Percentiles rank a stretch among this genome's conserved stretches.
These are phyloP conservation scores for Cephalotes varians DNA, from an alignment of 2,888 invertebrate genomes.

Conservation along the genomic window DNA sequence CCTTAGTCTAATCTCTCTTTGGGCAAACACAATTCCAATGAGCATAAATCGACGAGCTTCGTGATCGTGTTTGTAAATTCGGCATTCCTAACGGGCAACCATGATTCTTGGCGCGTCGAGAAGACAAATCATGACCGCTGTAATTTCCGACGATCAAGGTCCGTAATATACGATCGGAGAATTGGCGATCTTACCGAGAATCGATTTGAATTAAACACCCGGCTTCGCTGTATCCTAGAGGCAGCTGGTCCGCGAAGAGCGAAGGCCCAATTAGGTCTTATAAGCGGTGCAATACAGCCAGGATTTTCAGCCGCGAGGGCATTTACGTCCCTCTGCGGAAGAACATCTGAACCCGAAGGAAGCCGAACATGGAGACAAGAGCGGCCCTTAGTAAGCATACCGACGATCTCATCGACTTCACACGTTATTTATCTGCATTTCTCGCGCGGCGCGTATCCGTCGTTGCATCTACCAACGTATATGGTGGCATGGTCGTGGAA, in stretches of 20 bases:
- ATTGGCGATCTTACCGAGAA: conserved; percentile 70
- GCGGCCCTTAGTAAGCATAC: conserved; percentile 35
- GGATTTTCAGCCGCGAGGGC: conserved; percentile 7
- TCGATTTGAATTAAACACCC: conserved; percentile 73
- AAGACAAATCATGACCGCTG: conserved; percentile 75
- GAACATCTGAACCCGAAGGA: conserved; percentile 55
- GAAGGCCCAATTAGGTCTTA: conserved; percentile 73
- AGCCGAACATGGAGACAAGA: conserved; percentile 24
- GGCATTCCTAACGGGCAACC: conserved; percentile 33
- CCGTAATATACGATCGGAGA: conserved; percentile 65
- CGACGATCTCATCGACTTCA: conserved; percentile 65
- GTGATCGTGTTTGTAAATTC: conserved; percentile 41
- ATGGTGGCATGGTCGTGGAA: conserved; percentile 65
- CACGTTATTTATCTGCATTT: conserved; percentile 78
- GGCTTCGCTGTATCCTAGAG: conserved; percentile 49
- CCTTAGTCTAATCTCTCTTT: background rate
- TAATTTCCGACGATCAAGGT: conserved; percentile 69
- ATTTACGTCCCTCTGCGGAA: conserved; percentile 23
- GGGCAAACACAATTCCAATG: background rate
- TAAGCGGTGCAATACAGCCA: conserved; percentile 39
- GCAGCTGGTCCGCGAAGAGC: conserved; percentile 65
- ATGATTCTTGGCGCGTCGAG: conserved; percentile 53
- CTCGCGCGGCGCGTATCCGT: conserved; percentile 52
- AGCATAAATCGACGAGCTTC: conserved; percentile 2
- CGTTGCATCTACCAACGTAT: conserved; percentile 65